Conservation (phyloP, 2,797 vertebrate species). For the Bradypus variegatus region DNA sequence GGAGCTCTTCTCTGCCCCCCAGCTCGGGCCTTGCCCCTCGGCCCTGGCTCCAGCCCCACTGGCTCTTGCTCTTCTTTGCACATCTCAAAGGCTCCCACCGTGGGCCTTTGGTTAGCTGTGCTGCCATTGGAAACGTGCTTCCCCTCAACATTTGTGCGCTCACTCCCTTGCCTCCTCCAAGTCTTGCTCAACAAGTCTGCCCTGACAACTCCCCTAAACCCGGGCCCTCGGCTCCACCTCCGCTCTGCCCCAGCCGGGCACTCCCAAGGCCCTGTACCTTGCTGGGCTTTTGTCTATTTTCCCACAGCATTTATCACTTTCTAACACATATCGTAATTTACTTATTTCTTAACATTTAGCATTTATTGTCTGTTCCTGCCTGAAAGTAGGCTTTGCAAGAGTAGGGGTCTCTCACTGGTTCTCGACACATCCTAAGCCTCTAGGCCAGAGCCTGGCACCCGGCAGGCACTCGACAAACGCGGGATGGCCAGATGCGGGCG, state of each 20-base stretch:
- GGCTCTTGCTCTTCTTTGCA: not conserved
- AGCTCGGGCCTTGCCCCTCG: not conserved
- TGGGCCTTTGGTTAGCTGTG: fast-evolving
- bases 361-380: not conserved
- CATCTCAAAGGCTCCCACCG: not conserved
- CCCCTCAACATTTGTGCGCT: fast-evolving
- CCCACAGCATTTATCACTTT: not conserved
- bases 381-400: not conserved
- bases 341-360: fast-evolving
- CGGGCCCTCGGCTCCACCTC: fast-evolving
- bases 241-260: not conserved
- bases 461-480: not conserved
- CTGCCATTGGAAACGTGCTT: not conserved
- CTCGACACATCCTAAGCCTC: fast-evolving
- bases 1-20: too few species aligned
- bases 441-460: not conserved
- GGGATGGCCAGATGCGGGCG: not conserved
- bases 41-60: not conserved
- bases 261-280: slow-evolving; percentile 80
- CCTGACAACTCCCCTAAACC: not conserved
- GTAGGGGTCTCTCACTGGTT: not conserved
- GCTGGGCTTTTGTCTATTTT: slow-evolving; percentile 85
- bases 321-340: not conserved
- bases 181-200: not conserved
- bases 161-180: not conserved